Percentiles rank a stretch among this genome's conserved stretches.
phyloP scores from a whole-genome alignment of 2,888 invertebrate genomes.

The Dusona sp. region DNA sequence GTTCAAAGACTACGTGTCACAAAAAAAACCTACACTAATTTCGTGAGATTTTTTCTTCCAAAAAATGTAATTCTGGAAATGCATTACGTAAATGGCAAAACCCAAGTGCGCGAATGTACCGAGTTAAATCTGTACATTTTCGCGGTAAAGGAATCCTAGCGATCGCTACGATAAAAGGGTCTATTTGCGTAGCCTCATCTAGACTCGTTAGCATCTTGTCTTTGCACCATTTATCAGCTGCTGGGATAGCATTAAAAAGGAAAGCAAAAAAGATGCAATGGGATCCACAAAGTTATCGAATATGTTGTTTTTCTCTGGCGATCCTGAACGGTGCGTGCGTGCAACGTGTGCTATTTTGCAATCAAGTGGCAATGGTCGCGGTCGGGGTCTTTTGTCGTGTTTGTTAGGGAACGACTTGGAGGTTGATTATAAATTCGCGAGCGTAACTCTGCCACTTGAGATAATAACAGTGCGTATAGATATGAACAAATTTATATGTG shows the following conservation, averaged over 20 bases:
- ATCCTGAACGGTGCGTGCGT: conserved; percentile 33
- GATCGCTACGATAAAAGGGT: conserved; percentile 15
- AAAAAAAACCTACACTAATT: too few relatives aligned
- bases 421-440: conserved; percentile 56
- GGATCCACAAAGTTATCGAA: conserved; percentile 44
- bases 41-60: too few relatives aligned
- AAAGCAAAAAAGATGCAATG: conserved; percentile 23
- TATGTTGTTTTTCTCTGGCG: conserved; percentile 34
- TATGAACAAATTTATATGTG: not conserved
- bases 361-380: conserved; percentile 36
- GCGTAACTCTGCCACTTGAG: conserved; percentile 7
- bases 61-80: not conserved
- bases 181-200: conserved; percentile 38
- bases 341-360: conserved; percentile 22
- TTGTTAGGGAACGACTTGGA: conserved; percentile 10
- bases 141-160: not conserved
- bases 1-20: too few relatives aligned
- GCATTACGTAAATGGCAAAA: not conserved
- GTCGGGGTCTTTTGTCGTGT: conserved; percentile 35
- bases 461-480: not conserved
- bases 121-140: not conserved
- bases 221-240: conserved; percentile 43
- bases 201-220: conserved; percentile 58
- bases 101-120: not conserved
- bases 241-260: not conserved